Conservation (phyloP, 2,888 invertebrate species). For the Malthinus flaveolus region DNA sequence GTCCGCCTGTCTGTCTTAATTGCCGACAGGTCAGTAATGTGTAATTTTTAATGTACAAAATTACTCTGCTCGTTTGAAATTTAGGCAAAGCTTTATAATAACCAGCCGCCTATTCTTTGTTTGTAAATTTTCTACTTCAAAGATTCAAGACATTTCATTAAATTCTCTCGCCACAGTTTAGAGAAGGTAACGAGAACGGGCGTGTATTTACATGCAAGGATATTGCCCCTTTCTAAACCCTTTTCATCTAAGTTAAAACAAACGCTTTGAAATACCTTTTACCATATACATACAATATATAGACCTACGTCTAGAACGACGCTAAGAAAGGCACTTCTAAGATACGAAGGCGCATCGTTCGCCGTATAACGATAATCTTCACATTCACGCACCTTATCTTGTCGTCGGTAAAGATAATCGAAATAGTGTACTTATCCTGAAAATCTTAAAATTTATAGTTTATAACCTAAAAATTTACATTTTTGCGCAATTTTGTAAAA, state of each 20-base stretch:
- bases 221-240: constrained; percentile 37
- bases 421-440: constrained; percentile 8
- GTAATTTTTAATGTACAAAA: no score
- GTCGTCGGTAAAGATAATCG: constrained; percentile 43
- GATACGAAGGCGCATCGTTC: constrained; percentile 26
- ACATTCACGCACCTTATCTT: constrained; percentile 36
- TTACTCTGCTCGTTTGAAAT: no score
- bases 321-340: constrained; percentile 30
- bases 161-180: constrained; percentile 42
- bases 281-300: no score
- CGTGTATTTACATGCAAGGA: constrained; percentile 44
- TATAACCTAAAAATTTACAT: background rate
- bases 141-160: constrained; percentile 43
- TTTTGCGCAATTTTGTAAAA: background rate
- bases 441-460: no score
- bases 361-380: constrained; percentile 44
- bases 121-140: constrained; percentile 40
- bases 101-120: no score
- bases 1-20: no score
- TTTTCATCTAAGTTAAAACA: constrained; percentile 36
- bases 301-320: constrained; percentile 15
- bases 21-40: no score
- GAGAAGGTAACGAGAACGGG: constrained; percentile 40
- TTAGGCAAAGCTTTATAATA: no score
- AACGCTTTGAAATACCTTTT: constrained; percentile 29